A percentile compares a stretch with the other conserved stretches of the same genome.
Evolutionary conservation across 2,113 vertebrate genomes (phyloP).

Genomic region (Ciconia boyciana): DNA sequence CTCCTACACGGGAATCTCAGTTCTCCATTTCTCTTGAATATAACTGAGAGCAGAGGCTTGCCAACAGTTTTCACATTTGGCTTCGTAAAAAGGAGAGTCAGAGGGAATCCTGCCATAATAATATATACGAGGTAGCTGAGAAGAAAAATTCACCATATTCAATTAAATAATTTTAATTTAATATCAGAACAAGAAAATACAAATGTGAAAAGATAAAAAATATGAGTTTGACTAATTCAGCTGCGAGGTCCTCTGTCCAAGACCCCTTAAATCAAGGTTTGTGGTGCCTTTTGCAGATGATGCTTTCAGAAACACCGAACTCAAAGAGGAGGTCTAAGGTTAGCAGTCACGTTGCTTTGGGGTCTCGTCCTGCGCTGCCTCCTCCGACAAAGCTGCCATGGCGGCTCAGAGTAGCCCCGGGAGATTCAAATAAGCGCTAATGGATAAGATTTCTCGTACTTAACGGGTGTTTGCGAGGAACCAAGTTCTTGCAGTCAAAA

Average conservation of each 20-base stretch:
- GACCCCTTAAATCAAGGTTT: not conserved
- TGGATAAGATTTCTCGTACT: not conserved
- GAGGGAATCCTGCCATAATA: not conserved
- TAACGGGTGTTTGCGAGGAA: not conserved
- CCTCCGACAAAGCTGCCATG: not conserved
- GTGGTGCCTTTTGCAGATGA: not conserved
- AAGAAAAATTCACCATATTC: not conserved
- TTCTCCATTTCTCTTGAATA: not conserved
- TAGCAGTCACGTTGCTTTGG: rapidly evolving
- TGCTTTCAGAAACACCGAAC: not conserved
- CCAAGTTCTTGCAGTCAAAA: not conserved
- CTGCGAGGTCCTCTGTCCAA: not conserved
- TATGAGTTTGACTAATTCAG: not conserved
- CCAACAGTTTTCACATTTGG: not conserved
- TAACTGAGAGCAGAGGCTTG: not conserved
- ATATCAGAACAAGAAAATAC: not conserved
- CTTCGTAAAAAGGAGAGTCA: not conserved
- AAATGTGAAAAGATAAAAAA: not conserved
- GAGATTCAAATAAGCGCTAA: not conserved
- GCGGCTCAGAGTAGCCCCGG: rapidly evolving
- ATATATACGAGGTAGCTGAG: not conserved
- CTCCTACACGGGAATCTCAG: not conserved
- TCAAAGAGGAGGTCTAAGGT: rapidly evolving
- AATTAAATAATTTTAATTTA: not conserved
- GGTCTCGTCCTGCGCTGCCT: not conserved